Base-by-base conservation (phyloP, 1,140 invertebrate species). In the Tetramorium simillimum region DNA sequence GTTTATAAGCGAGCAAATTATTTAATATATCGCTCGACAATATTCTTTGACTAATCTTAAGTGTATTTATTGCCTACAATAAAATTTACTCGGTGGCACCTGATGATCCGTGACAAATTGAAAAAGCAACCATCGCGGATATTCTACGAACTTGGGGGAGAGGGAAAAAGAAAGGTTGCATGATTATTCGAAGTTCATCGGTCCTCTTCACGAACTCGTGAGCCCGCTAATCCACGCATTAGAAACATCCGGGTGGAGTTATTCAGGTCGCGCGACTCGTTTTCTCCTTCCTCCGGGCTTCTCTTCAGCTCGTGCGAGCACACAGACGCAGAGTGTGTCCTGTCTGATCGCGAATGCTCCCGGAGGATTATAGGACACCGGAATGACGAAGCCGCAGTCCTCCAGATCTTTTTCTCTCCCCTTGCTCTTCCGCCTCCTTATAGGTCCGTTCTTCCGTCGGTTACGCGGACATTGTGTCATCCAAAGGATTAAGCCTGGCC, bases 401-500 rank as follows among this genome's bases (percentile, higher is more conserved):
- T 91, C 58, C 63, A 53, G 33, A 62, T 60, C 62, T 84, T 80
- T 84, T 81, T 62, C 46, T 85, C 40, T 33, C 63, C 28, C 21
- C 43, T 3, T 84, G 5, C 37, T 24, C 49, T 33, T 12, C 53
- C 28, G 69, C 80, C 18, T 62, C 56, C 21, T 49, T 58, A 24
- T 37, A 43, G 53, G 62, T 88, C 60, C 85, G 73, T 85, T 40
- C 85, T 51, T 72, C 51, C 89, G 78, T 88, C 89, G 90, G 91
- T 93, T 93, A 92, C 89, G 92, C 92, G 89, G 93, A 92, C 90
- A 90, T 92, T 93, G 93, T 93, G 92, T 92, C 92, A 93, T 89
- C 88, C 87, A 85, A 72, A 65, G 90, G 93, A 93, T 93, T 93
- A 93, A 92, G 86, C 85, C 53, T 40, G 82, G 73, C 85, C 76